These are phyloP conservation scores for Lynx canadensis DNA, from an alignment of 2,113 vertebrate species.

Conservation along the genomic window DNA sequence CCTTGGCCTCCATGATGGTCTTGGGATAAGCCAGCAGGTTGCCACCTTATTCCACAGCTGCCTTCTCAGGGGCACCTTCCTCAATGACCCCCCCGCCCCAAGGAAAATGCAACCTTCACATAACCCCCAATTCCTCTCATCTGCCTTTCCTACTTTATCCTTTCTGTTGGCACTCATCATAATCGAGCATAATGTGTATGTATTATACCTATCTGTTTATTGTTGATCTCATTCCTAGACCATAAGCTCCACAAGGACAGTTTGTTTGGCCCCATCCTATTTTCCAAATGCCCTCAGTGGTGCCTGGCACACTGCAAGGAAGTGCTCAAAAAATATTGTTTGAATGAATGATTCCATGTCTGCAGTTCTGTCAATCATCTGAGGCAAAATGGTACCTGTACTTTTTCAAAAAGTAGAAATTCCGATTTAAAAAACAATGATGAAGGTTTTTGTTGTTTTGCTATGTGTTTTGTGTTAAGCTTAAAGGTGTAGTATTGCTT, in stretches of 20 bases:
- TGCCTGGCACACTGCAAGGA: background rate
- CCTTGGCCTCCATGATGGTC: background rate
- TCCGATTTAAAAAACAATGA: background rate
- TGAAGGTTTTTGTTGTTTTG: background rate
- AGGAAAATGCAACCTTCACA: background rate
- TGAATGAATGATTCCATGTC: background rate
- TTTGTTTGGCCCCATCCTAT: background rate
- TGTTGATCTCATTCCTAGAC: background rate
- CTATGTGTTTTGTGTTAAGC: background rate
- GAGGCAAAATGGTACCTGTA: background rate
- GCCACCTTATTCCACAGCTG: accelerated
- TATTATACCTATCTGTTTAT: background rate
- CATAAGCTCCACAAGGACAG: background rate
- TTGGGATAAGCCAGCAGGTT: background rate
- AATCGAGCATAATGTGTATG: background rate
- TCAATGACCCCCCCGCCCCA: background rate
- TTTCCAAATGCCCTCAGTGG: background rate
- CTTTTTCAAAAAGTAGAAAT: background rate
- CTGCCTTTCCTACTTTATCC: background rate
- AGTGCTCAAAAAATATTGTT: too few relatives aligned
- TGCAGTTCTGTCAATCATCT: background rate
- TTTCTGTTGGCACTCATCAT: background rate
- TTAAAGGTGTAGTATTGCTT: background rate
- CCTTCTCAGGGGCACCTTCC: background rate
- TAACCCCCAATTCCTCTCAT: too few relatives aligned